Conservation (phyloP, 2,113 vertebrate species). For the Pachycephala philippinensis region DNA sequence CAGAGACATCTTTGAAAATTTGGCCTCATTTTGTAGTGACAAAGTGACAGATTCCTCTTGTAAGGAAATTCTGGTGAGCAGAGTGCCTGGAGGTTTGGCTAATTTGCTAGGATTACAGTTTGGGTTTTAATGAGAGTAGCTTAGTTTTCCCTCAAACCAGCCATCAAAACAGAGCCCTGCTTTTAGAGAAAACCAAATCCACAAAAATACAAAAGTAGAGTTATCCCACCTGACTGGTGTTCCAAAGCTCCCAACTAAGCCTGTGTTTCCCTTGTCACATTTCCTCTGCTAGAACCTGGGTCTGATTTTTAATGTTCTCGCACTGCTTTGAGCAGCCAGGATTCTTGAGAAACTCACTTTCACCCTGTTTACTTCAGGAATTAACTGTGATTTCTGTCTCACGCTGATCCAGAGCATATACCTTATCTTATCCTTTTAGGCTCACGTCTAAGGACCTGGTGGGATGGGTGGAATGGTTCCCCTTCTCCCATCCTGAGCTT, state of each 20-base stretch:
- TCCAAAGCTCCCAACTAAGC: neutral
- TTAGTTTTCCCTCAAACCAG: neutral
- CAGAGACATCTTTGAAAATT: slow-evolving; percentile 21
- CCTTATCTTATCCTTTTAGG: neutral
- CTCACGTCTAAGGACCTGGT: neutral
- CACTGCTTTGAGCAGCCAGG: neutral
- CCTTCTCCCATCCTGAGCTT: neutral
- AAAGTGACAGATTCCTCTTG: neutral
- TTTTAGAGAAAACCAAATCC: neutral
- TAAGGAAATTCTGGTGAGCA: neutral
- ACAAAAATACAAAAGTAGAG: neutral
- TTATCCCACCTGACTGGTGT: neutral
- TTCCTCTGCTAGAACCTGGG: neutral
- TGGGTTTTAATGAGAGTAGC: neutral
- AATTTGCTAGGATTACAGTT: neutral
- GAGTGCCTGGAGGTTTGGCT: slow-evolving; percentile 25
- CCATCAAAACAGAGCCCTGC: neutral
- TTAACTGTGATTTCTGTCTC: neutral
- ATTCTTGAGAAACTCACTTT: neutral
- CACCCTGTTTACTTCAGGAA: neutral
- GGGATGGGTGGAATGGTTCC: neutral
- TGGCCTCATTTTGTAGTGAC: neutral
- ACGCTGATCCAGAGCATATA: neutral
- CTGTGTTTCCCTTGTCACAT: neutral
- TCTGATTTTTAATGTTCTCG: neutral